A percentile compares a stretch with the other conserved stretches of the same genome.
These are phyloP conservation scores for Poeciliopsis retropinna DNA, from an alignment of 2,113 vertebrate genomes.

Conservation along the genomic window DNA sequence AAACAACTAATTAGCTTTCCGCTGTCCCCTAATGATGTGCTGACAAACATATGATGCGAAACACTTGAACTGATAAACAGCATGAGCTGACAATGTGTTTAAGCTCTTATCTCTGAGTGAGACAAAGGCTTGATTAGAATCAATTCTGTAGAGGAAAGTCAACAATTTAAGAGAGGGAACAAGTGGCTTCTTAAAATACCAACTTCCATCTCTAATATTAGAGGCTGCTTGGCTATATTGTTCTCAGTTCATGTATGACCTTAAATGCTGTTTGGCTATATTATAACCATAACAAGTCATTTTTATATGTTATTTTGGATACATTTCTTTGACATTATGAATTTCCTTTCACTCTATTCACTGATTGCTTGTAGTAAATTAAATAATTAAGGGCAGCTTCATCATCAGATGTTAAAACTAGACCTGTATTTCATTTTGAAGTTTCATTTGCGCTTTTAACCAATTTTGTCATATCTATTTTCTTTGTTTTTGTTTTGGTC, in stretches of 20 bases:
- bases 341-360: not conserved
- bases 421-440: too few species aligned
- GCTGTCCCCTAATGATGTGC: conserved; percentile 76
- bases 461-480: too few species aligned
- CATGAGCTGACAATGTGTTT: conserved; percentile 61
- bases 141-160: conserved; percentile 63
- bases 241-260: not conserved
- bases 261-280: conserved; percentile 3
- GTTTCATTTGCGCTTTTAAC: too few species aligned
- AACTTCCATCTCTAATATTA: conserved; percentile 18
- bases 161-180: conserved; percentile 59
- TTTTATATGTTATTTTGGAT: not conserved
- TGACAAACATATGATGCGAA: conserved; percentile 80
- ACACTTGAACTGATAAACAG: conserved; percentile 69
- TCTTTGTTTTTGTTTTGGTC: too few species aligned
- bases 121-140: conserved; percentile 77
- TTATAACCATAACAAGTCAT: conserved; percentile 4
- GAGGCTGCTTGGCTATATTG: not conserved
- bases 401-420: not conserved
- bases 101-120: conserved; percentile 69
- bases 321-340: not conserved
- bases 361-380: too few species aligned
- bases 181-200: conserved; percentile 39
- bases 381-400: not conserved
- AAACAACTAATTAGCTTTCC: conserved; percentile 78